Evolutionary conservation across 2,797 vertebrate species (phyloP), one percentile per base, ranked within the genome.

Genomic region (Allobates femoralis): DNA sequence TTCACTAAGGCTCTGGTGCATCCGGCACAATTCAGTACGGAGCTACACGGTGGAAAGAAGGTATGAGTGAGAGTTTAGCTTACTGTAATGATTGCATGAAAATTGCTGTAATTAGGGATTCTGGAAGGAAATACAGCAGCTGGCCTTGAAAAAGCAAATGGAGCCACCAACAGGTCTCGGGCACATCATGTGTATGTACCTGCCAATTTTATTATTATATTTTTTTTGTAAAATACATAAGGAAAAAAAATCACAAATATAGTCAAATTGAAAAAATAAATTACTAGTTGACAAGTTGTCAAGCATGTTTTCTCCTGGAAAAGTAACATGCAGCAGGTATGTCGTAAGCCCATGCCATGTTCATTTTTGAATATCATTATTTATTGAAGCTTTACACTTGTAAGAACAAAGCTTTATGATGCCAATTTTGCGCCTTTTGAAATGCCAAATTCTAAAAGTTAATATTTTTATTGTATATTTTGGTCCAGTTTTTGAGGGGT

Each of bases 81-180:
- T 26, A 76, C 76, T 77, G 69, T 53, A 74, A 55, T 84, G 83
- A 90, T 89, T 81, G 73, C 37, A 71, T 23, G 3, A 85, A 89
- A 89, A 89, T 85, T 79, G 64, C 78, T 85, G 56, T 90, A 84
- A 88, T 87, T 88, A 88, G 8, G 30, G 85, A 74, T 86, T 85
- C 74, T 83, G 83, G 69, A 83, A 26, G 10, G 51, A 18, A 21
- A n/a, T 56, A 23, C 34, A 50, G 67, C 16, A 74, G 51, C 50
- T 15, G 21, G 67, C 81, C 56, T 55, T 55, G 15, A 56, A 55
- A 84, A 51, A 26, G 51, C 30, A 71, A 67, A 85, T 46, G 51
- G 60, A 69, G 30, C 53, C 18, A 30, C 32, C 64, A 71, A 58
- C 30, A 30, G 76, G 83, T 79, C 62, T 56, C 30, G 0, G 34